These are phyloP conservation scores for Campylorhamphus procurvoides DNA, from an alignment of 2,113 vertebrate species.

Conservation along the genomic window DNA sequence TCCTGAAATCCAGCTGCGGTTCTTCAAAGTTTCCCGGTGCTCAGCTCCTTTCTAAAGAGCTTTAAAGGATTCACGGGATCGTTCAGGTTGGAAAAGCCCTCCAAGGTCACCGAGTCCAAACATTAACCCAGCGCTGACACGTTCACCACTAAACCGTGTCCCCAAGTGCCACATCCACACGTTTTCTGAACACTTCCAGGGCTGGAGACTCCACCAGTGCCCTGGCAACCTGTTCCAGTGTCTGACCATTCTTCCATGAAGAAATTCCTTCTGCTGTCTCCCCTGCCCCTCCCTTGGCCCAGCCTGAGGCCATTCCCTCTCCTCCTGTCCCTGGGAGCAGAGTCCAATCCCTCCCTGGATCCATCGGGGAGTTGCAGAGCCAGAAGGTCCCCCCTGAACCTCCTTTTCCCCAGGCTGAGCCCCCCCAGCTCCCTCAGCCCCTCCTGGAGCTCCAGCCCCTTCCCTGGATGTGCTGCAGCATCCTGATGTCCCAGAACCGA, in stretches of 20 bases:
- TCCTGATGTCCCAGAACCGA: neutral
- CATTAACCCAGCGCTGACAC: neutral
- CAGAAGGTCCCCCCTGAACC: neutral
- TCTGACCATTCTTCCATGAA: neutral
- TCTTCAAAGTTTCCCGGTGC: neutral
- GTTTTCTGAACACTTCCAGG: neutral
- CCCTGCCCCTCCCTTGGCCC: too few relatives aligned
- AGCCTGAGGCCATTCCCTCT: neutral
- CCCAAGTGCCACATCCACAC: neutral
- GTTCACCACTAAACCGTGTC: fast-evolving
- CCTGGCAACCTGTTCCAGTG: neutral
- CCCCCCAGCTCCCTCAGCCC: neutral
- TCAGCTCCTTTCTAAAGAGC: neutral
- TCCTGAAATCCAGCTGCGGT: fast-evolving
- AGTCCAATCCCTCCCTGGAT: neutral
- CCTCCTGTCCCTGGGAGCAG: neutral
- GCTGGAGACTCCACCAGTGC: too few relatives aligned
- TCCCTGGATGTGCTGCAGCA: neutral
- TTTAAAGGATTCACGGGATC: neutral
- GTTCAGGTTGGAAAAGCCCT: neutral
- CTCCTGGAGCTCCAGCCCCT: neutral
- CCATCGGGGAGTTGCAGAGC: neutral
- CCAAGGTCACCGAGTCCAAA: neutral
- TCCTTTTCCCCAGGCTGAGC: neutral
- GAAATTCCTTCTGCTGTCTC: neutral